A percentile compares a stretch with the other conserved stretches of the same genome.
These are phyloP conservation scores for Apogon talboti DNA, from an alignment of 2,797 vertebrate genomes.

Conservation along the genomic window DNA sequence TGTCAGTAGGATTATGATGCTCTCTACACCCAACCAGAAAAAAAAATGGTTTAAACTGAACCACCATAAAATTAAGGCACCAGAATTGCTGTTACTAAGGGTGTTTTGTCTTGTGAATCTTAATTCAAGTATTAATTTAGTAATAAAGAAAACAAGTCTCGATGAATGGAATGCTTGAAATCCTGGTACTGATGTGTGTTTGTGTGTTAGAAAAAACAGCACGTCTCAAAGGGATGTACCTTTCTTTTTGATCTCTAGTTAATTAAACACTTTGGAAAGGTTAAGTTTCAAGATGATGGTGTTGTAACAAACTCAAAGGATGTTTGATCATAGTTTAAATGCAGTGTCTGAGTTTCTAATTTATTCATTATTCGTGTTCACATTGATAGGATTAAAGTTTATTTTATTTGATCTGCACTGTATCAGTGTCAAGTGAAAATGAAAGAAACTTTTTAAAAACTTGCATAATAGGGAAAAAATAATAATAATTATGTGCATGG, in stretches of 20 bases:
- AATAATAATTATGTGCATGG: too few relatives aligned
- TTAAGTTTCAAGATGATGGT: conserved; percentile 35
- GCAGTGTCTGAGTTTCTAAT: too few relatives aligned
- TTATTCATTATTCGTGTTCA: too few relatives aligned
- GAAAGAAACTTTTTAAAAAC: too few relatives aligned
- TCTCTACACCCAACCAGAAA: not conserved
- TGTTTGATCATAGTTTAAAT: too few relatives aligned
- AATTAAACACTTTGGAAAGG: conserved; percentile 38
- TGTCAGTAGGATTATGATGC: not conserved
- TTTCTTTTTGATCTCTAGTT: conserved; percentile 46
- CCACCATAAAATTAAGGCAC: not conserved
- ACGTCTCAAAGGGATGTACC: conserved; percentile 52
- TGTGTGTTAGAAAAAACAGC: conserved; percentile 50
- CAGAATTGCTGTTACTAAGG: not conserved
- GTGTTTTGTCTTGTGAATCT: too few relatives aligned
- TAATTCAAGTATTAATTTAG: not conserved
- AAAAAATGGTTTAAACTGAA: conserved; percentile 4
- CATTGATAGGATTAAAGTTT: too few relatives aligned
- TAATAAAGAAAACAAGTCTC: conserved; percentile 1
- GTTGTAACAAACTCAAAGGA: conserved; percentile 31
- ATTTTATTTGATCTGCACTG: too few relatives aligned
- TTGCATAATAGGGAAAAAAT: too few relatives aligned
- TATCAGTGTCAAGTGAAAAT: too few relatives aligned
- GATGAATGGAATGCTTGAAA: not conserved
- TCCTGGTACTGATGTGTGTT: conserved; percentile 13